These are phyloP conservation scores for Bovichtus variegatus DNA, from an alignment of 2,797 vertebrate species.

Conservation along the genomic window DNA sequence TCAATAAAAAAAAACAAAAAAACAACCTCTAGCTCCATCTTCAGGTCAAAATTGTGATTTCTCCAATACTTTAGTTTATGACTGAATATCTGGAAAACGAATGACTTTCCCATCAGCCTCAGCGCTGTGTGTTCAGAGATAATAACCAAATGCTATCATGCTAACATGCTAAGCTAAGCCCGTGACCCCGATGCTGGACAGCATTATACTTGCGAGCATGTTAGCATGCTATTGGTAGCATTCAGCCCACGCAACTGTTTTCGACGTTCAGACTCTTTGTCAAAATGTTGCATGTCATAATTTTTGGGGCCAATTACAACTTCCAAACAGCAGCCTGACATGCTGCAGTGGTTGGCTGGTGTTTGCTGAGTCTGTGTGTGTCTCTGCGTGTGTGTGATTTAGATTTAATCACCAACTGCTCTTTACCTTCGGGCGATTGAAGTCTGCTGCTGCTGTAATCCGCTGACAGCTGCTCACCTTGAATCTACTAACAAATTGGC, in stretches of 20 bases:
- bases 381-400: conserved; percentile 13
- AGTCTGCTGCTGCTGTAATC: conserved; percentile 43
- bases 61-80: too few species aligned
- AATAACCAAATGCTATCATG: not conserved
- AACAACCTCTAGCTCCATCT: too few species aligned
- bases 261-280: not conserved
- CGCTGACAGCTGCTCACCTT: conserved; percentile 66
- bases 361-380: conserved; percentile 12
- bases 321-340: conserved; percentile 11
- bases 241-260: too few species aligned
- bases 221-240: too few species aligned
- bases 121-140: not conserved
- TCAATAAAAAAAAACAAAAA: too few species aligned
- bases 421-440: conserved; percentile 37
- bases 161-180: not conserved
- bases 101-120: not conserved
- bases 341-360: conserved; percentile 1
- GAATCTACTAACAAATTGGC: conserved; percentile 52
- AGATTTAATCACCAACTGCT: conserved; percentile 60
- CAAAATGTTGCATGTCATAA: not conserved
- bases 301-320: conserved; percentile 17
- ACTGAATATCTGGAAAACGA: too few species aligned
- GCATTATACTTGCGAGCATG: too few species aligned
- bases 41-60: too few species aligned
- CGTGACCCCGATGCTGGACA: too few species aligned